A percentile compares a stretch with the other conserved stretches of the same genome.
Conservation (phyloP, 2,888 invertebrate species). For the Ernsta delagoae region DNA sequence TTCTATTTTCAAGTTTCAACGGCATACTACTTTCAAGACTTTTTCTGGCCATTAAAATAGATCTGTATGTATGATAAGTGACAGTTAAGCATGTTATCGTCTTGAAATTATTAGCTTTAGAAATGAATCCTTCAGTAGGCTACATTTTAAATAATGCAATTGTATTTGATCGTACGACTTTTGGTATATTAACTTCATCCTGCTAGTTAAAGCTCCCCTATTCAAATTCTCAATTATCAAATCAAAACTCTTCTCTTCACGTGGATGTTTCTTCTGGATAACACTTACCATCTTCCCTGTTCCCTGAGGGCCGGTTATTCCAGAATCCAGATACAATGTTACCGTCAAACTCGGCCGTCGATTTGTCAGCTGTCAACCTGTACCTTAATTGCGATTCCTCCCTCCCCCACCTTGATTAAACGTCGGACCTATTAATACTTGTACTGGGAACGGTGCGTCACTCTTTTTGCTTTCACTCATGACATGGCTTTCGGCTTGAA, state of each 20-base stretch:
- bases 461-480: slow-evolving; percentile 32
- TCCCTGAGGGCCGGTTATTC: neutral
- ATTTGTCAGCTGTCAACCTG: slow-evolving; percentile 80
- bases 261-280: neutral
- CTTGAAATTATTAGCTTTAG: too few species aligned
- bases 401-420: slow-evolving; percentile 74
- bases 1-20: too few species aligned
- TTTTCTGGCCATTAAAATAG: too few species aligned
- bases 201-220: neutral
- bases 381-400: slow-evolving; percentile 66
- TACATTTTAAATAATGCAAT: too few species aligned
- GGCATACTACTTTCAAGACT: too few species aligned
- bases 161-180: too few species aligned
- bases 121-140: too few species aligned
- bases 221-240: neutral
- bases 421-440: slow-evolving; percentile 60
- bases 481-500: too few species aligned
- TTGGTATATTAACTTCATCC: neutral
- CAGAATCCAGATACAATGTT: slow-evolving; percentile 20
- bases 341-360: slow-evolving; percentile 49
- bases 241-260: neutral
- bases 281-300: neutral
- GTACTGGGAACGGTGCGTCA: slow-evolving; percentile 39
- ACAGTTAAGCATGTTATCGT: too few species aligned
- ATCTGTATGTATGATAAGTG: too few species aligned